phyloP scores from a whole-genome alignment of 2,888 invertebrate species.

The Nudaria mundana region DNA sequence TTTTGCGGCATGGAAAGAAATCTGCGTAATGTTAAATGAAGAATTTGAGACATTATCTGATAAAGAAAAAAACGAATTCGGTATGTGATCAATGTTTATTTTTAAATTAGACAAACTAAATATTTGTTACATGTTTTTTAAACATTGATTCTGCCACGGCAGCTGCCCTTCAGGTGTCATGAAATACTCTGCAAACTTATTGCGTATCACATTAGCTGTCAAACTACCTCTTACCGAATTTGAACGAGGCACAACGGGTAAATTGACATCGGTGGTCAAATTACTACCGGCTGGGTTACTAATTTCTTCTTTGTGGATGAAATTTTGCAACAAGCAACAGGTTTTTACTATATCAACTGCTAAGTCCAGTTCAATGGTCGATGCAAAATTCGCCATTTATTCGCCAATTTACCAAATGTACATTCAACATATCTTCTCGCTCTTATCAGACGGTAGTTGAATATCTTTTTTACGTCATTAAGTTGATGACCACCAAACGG shows the following conservation, averaged over 20 bases:
- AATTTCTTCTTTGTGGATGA: conserved; percentile 1
- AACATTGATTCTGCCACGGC: conserved; percentile 1
- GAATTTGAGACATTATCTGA: too few relatives aligned
- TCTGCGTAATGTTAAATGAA: conserved; percentile 27
- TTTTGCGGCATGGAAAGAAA: conserved; percentile 28
- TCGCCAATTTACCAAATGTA: too few relatives aligned
- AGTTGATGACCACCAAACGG: conserved; percentile 2
- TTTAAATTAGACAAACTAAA: too few relatives aligned
- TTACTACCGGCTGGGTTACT: not conserved
- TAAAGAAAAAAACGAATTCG: too few relatives aligned
- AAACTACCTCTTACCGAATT: conserved; percentile 4
- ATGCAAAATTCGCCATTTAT: conserved; percentile 3
- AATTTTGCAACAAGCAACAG: conserved; percentile 9
- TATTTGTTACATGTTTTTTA: conserved; percentile 3
- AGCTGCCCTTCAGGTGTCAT: conserved; percentile 2
- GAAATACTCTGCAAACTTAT: conserved; percentile 7
- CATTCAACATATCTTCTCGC: too few relatives aligned
- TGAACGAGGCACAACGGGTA: conserved; percentile 2
- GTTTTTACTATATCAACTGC: conserved; percentile 5
- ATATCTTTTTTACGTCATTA: not conserved
- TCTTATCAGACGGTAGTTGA: not conserved
- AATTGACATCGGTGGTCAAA: not conserved
- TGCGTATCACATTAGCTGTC: conserved; percentile 6
- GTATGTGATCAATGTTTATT: too few relatives aligned
- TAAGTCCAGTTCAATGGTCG: conserved; percentile 3